Conservation (phyloP, 2,888 invertebrate genomes). For the Drosophila tanythrix region DNA sequence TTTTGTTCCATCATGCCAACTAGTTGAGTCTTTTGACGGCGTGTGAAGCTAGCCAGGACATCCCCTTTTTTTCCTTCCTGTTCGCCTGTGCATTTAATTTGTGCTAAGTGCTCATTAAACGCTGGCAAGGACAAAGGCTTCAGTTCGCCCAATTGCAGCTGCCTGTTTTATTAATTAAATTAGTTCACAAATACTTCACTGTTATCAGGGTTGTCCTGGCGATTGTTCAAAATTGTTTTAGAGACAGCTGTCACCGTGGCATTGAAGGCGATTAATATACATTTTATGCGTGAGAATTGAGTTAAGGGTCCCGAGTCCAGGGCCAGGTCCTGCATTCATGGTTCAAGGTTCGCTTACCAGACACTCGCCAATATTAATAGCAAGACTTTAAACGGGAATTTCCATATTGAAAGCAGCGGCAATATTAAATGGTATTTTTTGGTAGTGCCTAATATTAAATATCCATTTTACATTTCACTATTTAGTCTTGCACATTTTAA, state of each 20-base stretch:
- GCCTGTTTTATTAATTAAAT: constrained; percentile 60
- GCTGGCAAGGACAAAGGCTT: constrained; percentile 23
- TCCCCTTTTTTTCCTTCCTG: constrained; percentile 26
- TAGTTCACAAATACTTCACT: constrained; percentile 56
- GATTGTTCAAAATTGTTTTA: constrained; percentile 27
- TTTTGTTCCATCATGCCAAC: constrained; percentile 44
- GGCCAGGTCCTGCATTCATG: neutral
- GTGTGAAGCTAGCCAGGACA: constrained; percentile 51
- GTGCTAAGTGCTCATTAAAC: constrained; percentile 75
- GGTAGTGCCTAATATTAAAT: neutral
- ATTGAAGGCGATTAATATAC: constrained; percentile 29
- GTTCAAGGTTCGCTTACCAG: constrained; percentile 18
- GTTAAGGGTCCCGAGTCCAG: neutral
- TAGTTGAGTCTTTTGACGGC: constrained; percentile 68
- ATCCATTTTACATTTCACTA: neutral
- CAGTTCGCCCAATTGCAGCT: constrained; percentile 21
- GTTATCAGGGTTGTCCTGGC: constrained; percentile 10
- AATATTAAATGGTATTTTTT: neutral
- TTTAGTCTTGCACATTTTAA: neutral
- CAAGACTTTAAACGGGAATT: constrained; percentile 49
- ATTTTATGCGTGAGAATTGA: constrained; percentile 29
- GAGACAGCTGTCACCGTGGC: constrained; percentile 16
- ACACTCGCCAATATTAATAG: constrained; percentile 34
- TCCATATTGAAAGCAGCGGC: constrained; percentile 33
- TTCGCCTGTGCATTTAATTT: constrained; percentile 68